phyloP scores from a whole-genome alignment of 2,888 invertebrate genomes.

The Perizoma affinitatum region DNA sequence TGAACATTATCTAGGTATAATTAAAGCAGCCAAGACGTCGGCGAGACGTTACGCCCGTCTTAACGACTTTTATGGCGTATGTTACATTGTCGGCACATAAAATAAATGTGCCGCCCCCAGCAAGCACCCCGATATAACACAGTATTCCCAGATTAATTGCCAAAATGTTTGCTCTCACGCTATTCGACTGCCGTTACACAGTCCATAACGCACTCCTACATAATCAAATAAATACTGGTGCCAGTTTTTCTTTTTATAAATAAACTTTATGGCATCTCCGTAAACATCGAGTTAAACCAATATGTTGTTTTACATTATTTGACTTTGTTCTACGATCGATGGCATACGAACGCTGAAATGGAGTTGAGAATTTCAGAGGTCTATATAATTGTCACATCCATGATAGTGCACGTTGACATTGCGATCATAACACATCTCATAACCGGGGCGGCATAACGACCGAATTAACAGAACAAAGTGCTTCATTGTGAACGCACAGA shows the following conservation, averaged over 20 bases:
- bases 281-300: conserved; percentile 13
- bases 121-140: conserved; percentile 67
- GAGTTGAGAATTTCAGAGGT: neutral
- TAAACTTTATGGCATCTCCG: conserved; percentile 38
- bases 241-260: conserved; percentile 49
- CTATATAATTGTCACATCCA: conserved; percentile 9
- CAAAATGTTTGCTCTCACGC: conserved; percentile 78
- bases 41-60: conserved; percentile 82
- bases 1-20: conserved; percentile 80
- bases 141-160: conserved; percentile 78
- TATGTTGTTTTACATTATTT: conserved; percentile 7
- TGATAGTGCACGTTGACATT: conserved; percentile 12
- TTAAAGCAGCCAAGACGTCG: conserved; percentile 81
- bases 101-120: conserved; percentile 82
- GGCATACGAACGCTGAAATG: neutral
- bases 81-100: conserved; percentile 83
- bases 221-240: conserved; percentile 65
- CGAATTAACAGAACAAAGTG: conserved; percentile 30
- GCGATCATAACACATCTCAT: conserved; percentile 23
- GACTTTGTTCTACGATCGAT: conserved; percentile 1
- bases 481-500: conserved; percentile 37
- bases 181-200: conserved; percentile 66
- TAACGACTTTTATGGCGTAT: conserved; percentile 84
- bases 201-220: conserved; percentile 53
- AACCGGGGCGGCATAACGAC: conserved; percentile 21